Conservation (phyloP, 2,888 invertebrate species). For the Dolichopus griseipennis region DNA sequence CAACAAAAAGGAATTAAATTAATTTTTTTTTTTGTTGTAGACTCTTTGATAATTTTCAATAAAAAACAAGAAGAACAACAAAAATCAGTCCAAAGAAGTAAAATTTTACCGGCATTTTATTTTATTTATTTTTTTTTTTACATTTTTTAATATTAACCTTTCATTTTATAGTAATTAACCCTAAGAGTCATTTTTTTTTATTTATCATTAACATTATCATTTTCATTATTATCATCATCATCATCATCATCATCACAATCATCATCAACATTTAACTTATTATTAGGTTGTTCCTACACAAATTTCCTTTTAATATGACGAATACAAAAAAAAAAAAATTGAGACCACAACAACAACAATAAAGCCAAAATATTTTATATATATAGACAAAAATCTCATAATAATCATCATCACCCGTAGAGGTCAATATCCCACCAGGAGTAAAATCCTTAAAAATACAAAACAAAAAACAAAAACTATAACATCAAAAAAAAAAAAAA, state of each 20-base stretch:
- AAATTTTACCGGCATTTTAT: no score
- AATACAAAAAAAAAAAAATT: neutral
- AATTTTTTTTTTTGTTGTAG: no score
- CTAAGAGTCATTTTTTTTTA: neutral
- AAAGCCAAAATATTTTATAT: neutral
- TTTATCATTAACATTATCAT: no score
- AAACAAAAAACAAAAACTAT: neutral
- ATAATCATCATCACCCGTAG: neutral
- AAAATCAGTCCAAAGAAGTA: no score
- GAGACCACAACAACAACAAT: neutral
- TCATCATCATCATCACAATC: no score
- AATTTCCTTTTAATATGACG: slow-evolving; percentile 1
- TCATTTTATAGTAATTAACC: neutral
- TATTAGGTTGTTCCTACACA: slow-evolving; percentile 3
- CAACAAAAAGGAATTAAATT: no score
- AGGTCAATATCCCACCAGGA: neutral
- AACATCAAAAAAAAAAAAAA: no score
- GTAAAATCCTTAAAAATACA: neutral
- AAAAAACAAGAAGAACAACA: no score
- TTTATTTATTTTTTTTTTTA: no score
- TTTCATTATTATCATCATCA: no score
- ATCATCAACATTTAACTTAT: neutral
- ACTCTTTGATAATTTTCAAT: no score
- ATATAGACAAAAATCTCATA: neutral
- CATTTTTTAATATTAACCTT: neutral